A percentile compares a stretch with the other conserved stretches of the same genome.
These are phyloP conservation scores for Lasioglossum albipes DNA, from an alignment of 1,140 invertebrate species.

Conservation along the genomic window DNA sequence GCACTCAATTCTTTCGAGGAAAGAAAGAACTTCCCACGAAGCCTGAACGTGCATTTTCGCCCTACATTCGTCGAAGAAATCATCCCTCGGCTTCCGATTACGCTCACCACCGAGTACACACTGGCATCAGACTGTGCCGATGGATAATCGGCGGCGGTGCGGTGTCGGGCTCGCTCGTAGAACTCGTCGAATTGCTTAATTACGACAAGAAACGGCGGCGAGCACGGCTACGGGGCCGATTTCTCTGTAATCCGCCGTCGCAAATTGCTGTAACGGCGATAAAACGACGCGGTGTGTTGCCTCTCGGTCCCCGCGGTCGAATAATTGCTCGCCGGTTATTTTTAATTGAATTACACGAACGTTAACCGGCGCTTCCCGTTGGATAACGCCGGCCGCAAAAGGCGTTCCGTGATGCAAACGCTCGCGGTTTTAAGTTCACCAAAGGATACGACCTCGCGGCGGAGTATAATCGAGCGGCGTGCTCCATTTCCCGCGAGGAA, in stretches of 20 bases:
- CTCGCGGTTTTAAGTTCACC: slow-evolving; percentile 52
- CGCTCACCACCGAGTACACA: too few relatives aligned
- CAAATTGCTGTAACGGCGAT: slow-evolving; percentile 28
- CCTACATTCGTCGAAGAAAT: too few relatives aligned
- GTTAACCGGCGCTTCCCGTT: slow-evolving; percentile 16
- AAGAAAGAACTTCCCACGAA: too few relatives aligned
- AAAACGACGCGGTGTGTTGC: background rate
- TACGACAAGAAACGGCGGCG: slow-evolving; percentile 27
- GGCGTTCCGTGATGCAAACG: slow-evolving; percentile 51
- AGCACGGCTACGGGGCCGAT: slow-evolving; percentile 14
- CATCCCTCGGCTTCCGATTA: too few relatives aligned
- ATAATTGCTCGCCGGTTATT: slow-evolving; percentile 28
- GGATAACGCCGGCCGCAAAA: slow-evolving; percentile 46
- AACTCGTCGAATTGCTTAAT: slow-evolving; percentile 32
- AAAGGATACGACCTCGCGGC: slow-evolving; percentile 50
- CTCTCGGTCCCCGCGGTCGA: background rate
- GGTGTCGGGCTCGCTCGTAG: background rate
- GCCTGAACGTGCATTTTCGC: too few relatives aligned
- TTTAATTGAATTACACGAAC: slow-evolving; percentile 40
- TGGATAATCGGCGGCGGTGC: slow-evolving; percentile 9
- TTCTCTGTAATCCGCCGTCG: slow-evolving; percentile 14
- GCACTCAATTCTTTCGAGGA: too few relatives aligned
- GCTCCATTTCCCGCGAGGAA: too few relatives aligned
- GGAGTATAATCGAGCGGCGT: slow-evolving; percentile 11
- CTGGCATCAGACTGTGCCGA: background rate